Evolutionary conservation across 1,140 invertebrate species (phyloP).

Genomic region (Drosophila miranda): DNA sequence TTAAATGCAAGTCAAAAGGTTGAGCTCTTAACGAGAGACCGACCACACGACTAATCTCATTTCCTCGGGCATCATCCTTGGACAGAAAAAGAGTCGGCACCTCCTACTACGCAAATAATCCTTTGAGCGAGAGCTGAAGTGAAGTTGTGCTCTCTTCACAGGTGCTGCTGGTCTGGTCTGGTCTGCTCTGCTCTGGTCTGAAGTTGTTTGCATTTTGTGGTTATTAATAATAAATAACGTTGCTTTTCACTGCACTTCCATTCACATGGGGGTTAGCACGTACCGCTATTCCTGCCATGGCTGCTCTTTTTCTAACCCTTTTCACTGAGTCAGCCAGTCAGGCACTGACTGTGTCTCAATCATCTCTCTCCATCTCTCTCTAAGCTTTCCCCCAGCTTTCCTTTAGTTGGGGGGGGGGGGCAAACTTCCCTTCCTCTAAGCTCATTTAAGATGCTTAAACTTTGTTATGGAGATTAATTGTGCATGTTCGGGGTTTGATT

Average conservation of each 20-base stretch:
- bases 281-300: background rate
- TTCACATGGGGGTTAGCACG: too few species aligned
- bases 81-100: background rate
- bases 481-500: conserved; percentile 55
- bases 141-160: conserved; percentile 38
- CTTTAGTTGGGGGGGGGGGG: background rate
- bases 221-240: conserved; percentile 79
- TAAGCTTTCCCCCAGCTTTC: conserved; percentile 48
- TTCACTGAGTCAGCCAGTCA: conserved; percentile 23
- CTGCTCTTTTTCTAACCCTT: conserved; percentile 57
- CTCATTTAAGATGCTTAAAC: conserved; percentile 76
- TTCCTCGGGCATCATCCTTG: conserved; percentile 8
- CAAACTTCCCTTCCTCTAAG: conserved; percentile 59
- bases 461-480: conserved; percentile 73
- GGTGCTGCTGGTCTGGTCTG: conserved; percentile 7
- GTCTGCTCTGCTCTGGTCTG: background rate
- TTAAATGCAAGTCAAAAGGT: too few species aligned
- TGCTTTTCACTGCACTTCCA: conserved; percentile 64
- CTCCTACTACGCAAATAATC: conserved; percentile 57
- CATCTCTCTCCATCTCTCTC: conserved; percentile 39
- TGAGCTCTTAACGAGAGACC: too few species aligned
- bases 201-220: conserved; percentile 77
- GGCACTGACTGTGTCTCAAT: background rate
- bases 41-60: conserved; percentile 21
- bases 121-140: conserved; percentile 26